Evolutionary conservation across 2,113 vertebrate genomes (phyloP).

Genomic region (Casuarius casuarius): DNA sequence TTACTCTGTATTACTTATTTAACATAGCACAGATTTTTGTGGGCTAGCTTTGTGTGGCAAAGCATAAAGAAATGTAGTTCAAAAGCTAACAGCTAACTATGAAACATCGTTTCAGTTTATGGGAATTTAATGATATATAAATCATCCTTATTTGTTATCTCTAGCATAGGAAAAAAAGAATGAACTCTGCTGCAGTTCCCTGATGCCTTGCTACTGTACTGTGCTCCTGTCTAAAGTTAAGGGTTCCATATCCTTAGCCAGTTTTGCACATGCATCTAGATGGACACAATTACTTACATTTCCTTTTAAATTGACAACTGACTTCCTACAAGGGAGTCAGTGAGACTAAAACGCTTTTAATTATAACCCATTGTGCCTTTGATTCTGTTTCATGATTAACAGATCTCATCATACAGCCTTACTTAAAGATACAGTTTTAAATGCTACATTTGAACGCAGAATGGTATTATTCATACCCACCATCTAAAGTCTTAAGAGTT

Average conservation of each 20-base stretch:
- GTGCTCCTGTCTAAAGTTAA: not conserved
- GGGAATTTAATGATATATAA: not conserved
- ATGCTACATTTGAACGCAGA: slow-evolving; percentile 59
- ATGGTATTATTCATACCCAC: not conserved
- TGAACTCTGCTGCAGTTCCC: not conserved
- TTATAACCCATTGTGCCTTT: slow-evolving; percentile 5
- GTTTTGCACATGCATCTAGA: not conserved
- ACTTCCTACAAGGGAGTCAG: not conserved
- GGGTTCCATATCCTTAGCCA: not conserved
- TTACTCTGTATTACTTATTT: not conserved
- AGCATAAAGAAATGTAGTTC: not conserved
- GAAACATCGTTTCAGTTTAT: not conserved
- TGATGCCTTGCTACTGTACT: not conserved
- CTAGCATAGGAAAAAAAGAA: not conserved
- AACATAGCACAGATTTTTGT: not conserved
- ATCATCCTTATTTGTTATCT: not conserved
- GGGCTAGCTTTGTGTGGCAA: not conserved
- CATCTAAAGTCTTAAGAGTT: not conserved
- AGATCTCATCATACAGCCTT: slow-evolving; percentile 8
- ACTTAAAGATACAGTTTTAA: slow-evolving; percentile 59
- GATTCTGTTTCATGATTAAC: not conserved
- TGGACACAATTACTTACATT: not conserved
- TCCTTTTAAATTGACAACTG: not conserved
- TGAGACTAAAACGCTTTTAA: slow-evolving; percentile 21
- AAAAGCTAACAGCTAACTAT: not conserved